These are phyloP conservation scores for Phaedon cochleariae DNA, from an alignment of 2,888 invertebrate species.

Conservation along the genomic window DNA sequence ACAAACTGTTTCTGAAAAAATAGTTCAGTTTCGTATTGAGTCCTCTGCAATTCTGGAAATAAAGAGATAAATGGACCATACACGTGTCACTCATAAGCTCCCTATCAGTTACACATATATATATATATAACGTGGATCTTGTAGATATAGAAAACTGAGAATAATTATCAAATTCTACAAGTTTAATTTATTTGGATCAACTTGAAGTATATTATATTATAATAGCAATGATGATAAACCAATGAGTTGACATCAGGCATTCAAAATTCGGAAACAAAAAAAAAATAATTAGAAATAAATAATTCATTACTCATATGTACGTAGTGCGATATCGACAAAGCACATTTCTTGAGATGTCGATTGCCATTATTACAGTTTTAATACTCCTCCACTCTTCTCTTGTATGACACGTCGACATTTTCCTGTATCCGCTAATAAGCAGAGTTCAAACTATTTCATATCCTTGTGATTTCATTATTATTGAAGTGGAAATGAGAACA, in stretches of 20 bases:
- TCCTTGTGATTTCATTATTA: too few relatives aligned
- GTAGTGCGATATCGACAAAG: too few relatives aligned
- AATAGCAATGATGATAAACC: neutral
- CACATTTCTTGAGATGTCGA: too few relatives aligned
- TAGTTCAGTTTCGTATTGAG: neutral
- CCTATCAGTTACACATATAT: neutral
- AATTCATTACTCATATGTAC: neutral
- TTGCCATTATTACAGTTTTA: too few relatives aligned
- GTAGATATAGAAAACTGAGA: too few relatives aligned
- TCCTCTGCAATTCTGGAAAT: slow-evolving; percentile 4
- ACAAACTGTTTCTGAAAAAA: slow-evolving; percentile 9
- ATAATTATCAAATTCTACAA: neutral
- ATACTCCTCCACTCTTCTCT: too few relatives aligned
- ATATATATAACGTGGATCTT: too few relatives aligned
- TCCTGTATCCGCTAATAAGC: too few relatives aligned
- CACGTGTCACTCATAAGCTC: slow-evolving; percentile 1
- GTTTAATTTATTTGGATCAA: neutral
- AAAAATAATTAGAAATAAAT: neutral
- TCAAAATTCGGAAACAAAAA: neutral
- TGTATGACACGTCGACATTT: too few relatives aligned
- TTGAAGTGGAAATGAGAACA: too few relatives aligned
- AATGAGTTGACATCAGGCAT: neutral
- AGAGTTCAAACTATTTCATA: too few relatives aligned
- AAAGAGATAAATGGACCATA: slow-evolving; percentile 5
- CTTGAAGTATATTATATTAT: neutral